Conservation (phyloP, 1,140 invertebrate genomes). For the Leptinotarsa undecemlineata region DNA sequence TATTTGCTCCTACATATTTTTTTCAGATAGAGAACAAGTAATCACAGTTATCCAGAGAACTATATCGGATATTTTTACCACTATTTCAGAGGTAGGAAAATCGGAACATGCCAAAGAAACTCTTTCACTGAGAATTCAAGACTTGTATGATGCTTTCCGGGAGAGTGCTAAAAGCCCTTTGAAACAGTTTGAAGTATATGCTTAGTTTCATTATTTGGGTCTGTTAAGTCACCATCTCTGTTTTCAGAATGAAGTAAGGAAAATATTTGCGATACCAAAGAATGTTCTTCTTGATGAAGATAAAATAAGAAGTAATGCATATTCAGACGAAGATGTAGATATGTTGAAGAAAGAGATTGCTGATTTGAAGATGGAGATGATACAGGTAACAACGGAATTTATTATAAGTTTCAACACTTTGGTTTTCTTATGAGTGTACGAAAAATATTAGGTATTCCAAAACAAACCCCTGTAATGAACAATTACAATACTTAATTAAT, state of each 20-base stretch:
- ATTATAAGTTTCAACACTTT: too few relatives aligned
- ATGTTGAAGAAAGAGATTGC: conserved; percentile 12
- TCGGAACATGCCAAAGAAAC: neutral
- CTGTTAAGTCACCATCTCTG: neutral
- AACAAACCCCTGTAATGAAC: neutral
- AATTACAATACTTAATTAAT: neutral
- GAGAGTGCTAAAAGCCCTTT: neutral
- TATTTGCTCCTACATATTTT: neutral
- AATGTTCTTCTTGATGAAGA: conserved; percentile 25
- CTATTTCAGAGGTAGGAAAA: neutral
- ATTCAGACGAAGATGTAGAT: conserved; percentile 16
- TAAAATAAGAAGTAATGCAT: neutral
- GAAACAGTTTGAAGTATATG: neutral
- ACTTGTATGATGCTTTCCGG: neutral
- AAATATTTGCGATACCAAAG: conserved; percentile 19
- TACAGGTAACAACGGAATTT: neutral
- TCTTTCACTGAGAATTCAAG: neutral
- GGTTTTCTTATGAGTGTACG: too few relatives aligned
- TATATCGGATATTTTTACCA: neutral
- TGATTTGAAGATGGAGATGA: neutral
- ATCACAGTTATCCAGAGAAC: neutral
- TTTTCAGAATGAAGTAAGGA: conserved; percentile 23
- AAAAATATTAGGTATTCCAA: too few relatives aligned
- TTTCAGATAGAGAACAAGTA: conserved; percentile 10
- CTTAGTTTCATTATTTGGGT: too few relatives aligned